These are phyloP conservation scores for Taenioides sp. DNA, from an alignment of 2,797 vertebrate genomes.

Conservation along the genomic window DNA sequence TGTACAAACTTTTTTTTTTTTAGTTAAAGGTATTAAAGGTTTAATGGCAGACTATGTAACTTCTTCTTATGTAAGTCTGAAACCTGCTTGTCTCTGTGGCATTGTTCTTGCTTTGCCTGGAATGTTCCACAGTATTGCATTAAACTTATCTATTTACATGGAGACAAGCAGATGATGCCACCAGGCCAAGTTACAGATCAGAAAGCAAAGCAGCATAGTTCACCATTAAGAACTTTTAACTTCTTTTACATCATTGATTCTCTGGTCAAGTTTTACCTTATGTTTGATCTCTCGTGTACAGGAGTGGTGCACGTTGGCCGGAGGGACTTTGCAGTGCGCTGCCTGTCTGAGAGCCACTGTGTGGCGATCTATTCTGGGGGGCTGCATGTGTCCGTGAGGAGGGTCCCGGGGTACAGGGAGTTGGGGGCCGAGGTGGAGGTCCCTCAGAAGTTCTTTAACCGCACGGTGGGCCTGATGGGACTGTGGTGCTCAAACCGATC, in stretches of 20 bases:
- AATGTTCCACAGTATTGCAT: too few relatives aligned
- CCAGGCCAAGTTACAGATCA: too few relatives aligned
- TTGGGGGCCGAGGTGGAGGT: slow-evolving; percentile 73
- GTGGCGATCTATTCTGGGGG: slow-evolving; percentile 72
- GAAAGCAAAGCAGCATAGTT: not conserved
- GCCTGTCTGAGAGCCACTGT: slow-evolving; percentile 62
- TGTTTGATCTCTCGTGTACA: slow-evolving; percentile 35
- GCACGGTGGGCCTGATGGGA: slow-evolving; percentile 83
- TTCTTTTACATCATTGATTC: not conserved
- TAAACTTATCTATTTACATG: too few relatives aligned
- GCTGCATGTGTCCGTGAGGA: slow-evolving; percentile 74
- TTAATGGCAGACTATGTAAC: too few relatives aligned
- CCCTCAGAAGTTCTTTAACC: slow-evolving; percentile 79
- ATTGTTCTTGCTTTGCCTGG: too few relatives aligned
- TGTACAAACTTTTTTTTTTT: too few relatives aligned
- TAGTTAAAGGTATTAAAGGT: too few relatives aligned
- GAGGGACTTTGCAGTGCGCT: slow-evolving; percentile 72
- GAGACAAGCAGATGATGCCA: too few relatives aligned
- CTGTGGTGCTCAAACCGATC: slow-evolving; percentile 76
- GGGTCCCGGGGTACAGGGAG: slow-evolving; percentile 46
- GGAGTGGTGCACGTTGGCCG: slow-evolving; percentile 60
- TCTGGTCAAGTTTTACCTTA: not conserved
- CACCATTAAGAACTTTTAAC: not conserved
- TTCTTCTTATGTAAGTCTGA: too few relatives aligned
- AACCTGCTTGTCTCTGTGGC: too few relatives aligned